Evolutionary conservation across 2,888 invertebrate species (phyloP).

Genomic region (Archips xylosteana): DNA sequence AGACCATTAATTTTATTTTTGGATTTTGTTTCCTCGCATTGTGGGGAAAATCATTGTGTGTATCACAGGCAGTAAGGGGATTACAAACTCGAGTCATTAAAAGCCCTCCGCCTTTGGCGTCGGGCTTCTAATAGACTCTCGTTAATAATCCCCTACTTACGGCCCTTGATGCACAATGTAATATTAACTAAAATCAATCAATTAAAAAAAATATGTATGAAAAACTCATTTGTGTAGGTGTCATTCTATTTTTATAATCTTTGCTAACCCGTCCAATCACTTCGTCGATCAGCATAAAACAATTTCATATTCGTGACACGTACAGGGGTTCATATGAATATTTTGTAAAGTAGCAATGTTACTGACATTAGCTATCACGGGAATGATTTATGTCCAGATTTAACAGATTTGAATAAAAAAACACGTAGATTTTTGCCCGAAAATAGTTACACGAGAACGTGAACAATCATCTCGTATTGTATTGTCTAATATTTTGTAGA

Average conservation of each 20-base stretch:
- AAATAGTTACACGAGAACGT: neutral
- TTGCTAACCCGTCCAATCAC: neutral
- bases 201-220: too few relatives aligned
- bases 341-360: constrained; percentile 26
- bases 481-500: neutral
- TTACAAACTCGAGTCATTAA: too few relatives aligned
- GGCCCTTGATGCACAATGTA: too few relatives aligned
- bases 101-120: too few relatives aligned
- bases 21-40: too few relatives aligned
- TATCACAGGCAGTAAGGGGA: too few relatives aligned
- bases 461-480: neutral
- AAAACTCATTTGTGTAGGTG: neutral
- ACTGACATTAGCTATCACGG: neutral
- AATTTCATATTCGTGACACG: constrained; percentile 41
- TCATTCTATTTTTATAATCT: constrained; percentile 10
- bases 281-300: constrained; percentile 21
- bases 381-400: constrained; percentile 1
- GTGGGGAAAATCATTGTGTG: too few relatives aligned
- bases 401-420: constrained; percentile 1
- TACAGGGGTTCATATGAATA: constrained; percentile 29
- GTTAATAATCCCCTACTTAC: too few relatives aligned
- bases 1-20: too few relatives aligned
- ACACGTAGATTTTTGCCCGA: neutral
- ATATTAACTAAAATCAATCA: too few relatives aligned
- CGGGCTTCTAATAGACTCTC: too few relatives aligned